Evolutionary conservation across 2,113 vertebrate species (phyloP), one percentile per base, ranked within the genome.

Genomic region (Ranitomeya variabilis): DNA sequence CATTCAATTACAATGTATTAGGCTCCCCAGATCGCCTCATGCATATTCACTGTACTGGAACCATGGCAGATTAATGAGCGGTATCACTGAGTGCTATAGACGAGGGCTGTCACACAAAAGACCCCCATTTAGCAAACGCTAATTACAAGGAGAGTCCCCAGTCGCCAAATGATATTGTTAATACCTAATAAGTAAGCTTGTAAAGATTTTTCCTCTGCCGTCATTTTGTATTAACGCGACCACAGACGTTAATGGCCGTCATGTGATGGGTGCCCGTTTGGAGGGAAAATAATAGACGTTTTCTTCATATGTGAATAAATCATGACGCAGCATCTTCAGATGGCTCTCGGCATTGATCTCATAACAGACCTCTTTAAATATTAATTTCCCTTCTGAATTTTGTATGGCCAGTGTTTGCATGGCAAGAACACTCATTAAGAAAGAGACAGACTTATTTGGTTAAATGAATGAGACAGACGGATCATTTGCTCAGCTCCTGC

Each of bases 351-450:
- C 90, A 93, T 93, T 95, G 95, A 96, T 95, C 94, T 95, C 93
- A 95, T 95, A 97, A 94, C 95, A 96, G 94, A 94, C 90, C 90
- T 92, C 76, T 94, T 97, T 94, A 97, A 97, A 95, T 96, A 96
- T 96, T 96, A 94, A 96, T 94, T 77, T 8, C 0, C 85, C 91
- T 90, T 79, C 93, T 94, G 92, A 92, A 93, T 93, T 71, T 92
- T 92, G 90, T 92, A 89, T 94, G 90, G 93, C 91, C 93, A 90
- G 89, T 26, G 76, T 91, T 90, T 91, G 92, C 93, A 91, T 94
- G 91, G 95, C 94, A 92, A 92, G 91, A 93, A 90, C 89, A 82
- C 91, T 91, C 55, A 93, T 91, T 88, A 80, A 60, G 54, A 83
- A 55, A 59, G 83, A 81, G 51, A 89, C 67, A 64, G 62, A 45